Evolutionary conservation across 2,113 vertebrate species (phyloP).

Genomic region (Lampris incognitus): DNA sequence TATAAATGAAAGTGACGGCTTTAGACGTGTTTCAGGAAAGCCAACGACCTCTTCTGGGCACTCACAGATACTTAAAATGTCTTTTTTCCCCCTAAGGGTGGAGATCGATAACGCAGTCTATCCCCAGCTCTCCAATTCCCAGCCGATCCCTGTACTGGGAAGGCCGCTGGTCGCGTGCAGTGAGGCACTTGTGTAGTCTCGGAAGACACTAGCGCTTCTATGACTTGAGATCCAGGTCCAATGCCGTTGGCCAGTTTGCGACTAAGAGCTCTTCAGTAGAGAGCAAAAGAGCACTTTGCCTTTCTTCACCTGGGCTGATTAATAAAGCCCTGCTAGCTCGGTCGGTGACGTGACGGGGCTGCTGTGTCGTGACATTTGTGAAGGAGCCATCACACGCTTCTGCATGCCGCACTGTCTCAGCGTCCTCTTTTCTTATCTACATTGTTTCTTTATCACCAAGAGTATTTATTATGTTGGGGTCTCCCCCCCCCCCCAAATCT

Average conservation of each 20-base stretch:
- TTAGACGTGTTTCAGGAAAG: constrained; percentile 32
- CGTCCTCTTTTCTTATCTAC: too few species aligned
- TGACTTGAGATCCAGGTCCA: constrained; percentile 62
- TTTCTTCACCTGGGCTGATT: constrained; percentile 59
- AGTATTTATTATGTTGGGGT: too few species aligned
- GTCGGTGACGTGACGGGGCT: too few species aligned
- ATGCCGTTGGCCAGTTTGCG: constrained; percentile 34
- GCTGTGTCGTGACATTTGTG: too few species aligned
- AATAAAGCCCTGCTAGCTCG: constrained; percentile 43
- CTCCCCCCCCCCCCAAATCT: too few species aligned
- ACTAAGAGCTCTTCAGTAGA: constrained; percentile 45
- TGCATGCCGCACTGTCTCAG: too few species aligned
- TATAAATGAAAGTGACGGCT: constrained; percentile 41
- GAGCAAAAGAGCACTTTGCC: constrained; percentile 36
- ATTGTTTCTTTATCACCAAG: too few species aligned
- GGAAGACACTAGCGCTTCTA: constrained; percentile 7
- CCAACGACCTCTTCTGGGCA: constrained; percentile 18
- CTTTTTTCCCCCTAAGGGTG: constrained; percentile 9
- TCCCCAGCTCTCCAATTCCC: not conserved
- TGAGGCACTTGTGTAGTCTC: constrained; percentile 40
- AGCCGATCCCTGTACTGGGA: constrained; percentile 31
- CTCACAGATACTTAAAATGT: constrained; percentile 35
- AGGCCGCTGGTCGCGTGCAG: constrained; percentile 33
- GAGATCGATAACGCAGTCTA: not conserved
- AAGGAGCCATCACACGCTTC: too few species aligned